Base-by-base conservation (phyloP, 2,797 vertebrate species). In the Poeciliopsis presidionis region DNA sequence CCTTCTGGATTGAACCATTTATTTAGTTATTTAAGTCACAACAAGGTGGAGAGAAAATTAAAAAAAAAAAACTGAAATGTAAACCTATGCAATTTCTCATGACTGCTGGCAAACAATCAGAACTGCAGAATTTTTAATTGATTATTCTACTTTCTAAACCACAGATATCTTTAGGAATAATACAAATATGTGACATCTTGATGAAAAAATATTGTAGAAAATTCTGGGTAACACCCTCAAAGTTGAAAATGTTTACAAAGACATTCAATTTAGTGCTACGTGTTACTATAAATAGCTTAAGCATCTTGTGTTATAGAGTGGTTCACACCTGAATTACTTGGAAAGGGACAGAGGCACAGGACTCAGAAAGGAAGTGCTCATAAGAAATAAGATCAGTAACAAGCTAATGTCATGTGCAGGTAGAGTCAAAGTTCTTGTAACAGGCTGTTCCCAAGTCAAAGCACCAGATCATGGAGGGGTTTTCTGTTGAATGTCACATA, bases 281-380 rank as follows among this genome's bases (percentile, higher is more conserved):
- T 63, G 75, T 39, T 18, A 12, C 81, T 82, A 92, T 91, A 93
- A 92, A 92, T 90, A 94, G 63, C 73, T 86, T 81, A 65, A 7
- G 84, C 70, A 43, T 70, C 79, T 86, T 86, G 88, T 85, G 11
- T 89, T 80, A 36, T 73, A 39, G 72, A 93, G 93, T 94, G 91
- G 90, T 89, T 16, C 39, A 2, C 7, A 72, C 36, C 75, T 81
- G 74, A 65, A 70, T 45, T 79, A 5, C 25, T 84, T 76, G 36
- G 63, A 81, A 63, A 71, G 43, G 43, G 83, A 49, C 55, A 82
- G 83, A 89, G 88, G 85, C 85, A 93, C 85, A 36, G 61, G 76
- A 73, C 25, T 61, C n/a, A 72, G 61, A 28, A 65, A 67, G 80
- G 20, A 88, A 84, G 83, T 78, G 61, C 59, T 78, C 43, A 80